These are phyloP conservation scores for Macrotrachela quadricornifera DNA, from an alignment of 1,140 invertebrate species.

Conservation along the genomic window DNA sequence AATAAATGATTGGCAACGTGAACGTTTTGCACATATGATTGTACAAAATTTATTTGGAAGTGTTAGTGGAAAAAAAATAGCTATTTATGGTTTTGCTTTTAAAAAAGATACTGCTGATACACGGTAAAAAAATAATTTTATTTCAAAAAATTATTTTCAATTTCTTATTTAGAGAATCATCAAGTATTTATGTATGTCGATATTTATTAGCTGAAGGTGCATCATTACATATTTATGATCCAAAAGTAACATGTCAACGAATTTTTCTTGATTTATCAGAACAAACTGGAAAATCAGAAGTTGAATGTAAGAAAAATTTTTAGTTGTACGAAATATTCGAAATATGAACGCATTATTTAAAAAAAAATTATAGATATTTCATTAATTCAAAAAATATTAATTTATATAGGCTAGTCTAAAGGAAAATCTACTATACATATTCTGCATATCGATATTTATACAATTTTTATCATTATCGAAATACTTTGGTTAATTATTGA, in stretches of 20 bases:
- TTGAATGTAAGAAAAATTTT: background rate
- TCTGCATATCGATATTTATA: background rate
- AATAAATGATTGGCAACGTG: constrained; percentile 90
- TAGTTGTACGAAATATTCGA: too few relatives aligned
- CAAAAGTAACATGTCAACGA: constrained; percentile 46
- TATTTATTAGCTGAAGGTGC: constrained; percentile 87
- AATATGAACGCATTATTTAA: background rate
- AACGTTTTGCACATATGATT: constrained; percentile 71
- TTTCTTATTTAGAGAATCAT: constrained; percentile 50
- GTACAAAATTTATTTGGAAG: constrained; percentile 86
- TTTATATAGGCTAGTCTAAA: background rate
- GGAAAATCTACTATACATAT: background rate
- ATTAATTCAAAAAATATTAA: background rate
- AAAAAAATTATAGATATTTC: background rate
- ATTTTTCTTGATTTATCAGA: constrained; percentile 1
- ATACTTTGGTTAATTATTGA: too few relatives aligned
- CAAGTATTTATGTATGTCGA: constrained; percentile 75
- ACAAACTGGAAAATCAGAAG: background rate
- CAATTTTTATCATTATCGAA: too few relatives aligned
- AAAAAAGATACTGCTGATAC: constrained; percentile 98
- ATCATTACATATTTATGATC: constrained; percentile 80
- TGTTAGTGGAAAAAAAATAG: constrained; percentile 77
- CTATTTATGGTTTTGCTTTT: constrained; percentile 90
- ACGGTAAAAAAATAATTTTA: constrained; percentile 19
- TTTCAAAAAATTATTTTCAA: background rate